A percentile compares a stretch with the other conserved stretches of the same genome.
phyloP scores from a whole-genome alignment of 1,140 invertebrate species.

The Teleogryllus occipitalis region DNA sequence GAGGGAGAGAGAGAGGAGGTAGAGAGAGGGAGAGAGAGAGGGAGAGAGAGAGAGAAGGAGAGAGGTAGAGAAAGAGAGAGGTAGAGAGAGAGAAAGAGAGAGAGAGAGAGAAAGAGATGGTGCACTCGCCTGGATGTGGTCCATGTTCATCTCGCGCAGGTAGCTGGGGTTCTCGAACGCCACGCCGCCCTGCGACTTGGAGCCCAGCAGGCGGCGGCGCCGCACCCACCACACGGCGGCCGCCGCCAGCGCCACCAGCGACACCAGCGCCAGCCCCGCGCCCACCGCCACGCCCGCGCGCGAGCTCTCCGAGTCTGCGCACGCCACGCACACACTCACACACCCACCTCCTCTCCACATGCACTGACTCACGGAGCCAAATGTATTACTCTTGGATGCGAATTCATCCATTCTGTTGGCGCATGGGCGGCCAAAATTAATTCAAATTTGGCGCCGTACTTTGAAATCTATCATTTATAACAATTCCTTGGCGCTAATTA shows the following conservation, averaged over 20 bases:
- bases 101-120: no score
- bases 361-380: not conserved
- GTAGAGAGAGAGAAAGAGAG: no score
- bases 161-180: slow-evolving; percentile 82
- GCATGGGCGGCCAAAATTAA: no score
- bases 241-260: slow-evolving; percentile 51
- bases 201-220: slow-evolving; percentile 46
- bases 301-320: slow-evolving; percentile 34
- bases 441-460: no score
- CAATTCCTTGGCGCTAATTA: no score
- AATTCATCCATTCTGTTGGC: not conserved
- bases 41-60: no score
- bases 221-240: slow-evolving; percentile 57
- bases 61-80: no score
- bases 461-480: no score
- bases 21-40: no score
- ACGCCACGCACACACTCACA: not conserved
- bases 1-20: no score
- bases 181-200: slow-evolving; percentile 50
- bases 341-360: not conserved
- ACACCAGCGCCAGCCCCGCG: slow-evolving; percentile 52
- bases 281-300: slow-evolving; percentile 54
- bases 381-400: not conserved
- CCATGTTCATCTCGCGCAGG: slow-evolving; percentile 62
- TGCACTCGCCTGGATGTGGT: slow-evolving; percentile 53